Evolutionary conservation across 2,113 vertebrate genomes (phyloP), one percentile per base, ranked within the genome.

Genomic region (Chroicocephalus ridibundus): DNA sequence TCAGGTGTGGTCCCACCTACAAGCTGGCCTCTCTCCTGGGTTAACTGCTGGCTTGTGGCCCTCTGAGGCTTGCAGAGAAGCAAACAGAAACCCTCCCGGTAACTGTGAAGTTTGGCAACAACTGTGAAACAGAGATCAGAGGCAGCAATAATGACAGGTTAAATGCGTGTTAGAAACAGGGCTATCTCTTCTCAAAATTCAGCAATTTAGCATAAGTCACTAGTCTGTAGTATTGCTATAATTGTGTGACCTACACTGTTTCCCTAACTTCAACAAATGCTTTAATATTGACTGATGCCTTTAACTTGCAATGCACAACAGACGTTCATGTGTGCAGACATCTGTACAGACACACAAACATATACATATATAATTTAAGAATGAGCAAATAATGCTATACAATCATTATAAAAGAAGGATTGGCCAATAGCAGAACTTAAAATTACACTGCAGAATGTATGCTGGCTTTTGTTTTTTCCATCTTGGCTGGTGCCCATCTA

Each of bases 351-450:
- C 69, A 54, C 72, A 82, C 36, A 84, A 38, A 82, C 44, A 65
- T 44, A 66, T 10, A 78, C 29, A 11, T 6, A 64, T 13, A 5
- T 34, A 32, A 69, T 60, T 71, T 57, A 54, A 87, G 31, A 76
- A 55, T 47, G 27, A 93, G 88, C 25, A 93, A 82, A 40, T 65
- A 82, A 55, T 20, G 77, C 57, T 57, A 78, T 40, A 49, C 61
- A 75, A 79, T 95, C 66, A 69, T 92, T 93, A 77, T 36, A 74
- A 91, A 90, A 88, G 76, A 68, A 88, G 69, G 80, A 94, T 82
- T 85, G 93, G 86, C 84, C 74, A 62, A 18, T 7, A 88, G 69
- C 58, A 90, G 69, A 78, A 89, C 62, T 93, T 88, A 34, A 88
- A 88, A 94, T 90, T 91, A 94, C 46, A 16, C 36, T 10, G 11